A percentile compares a stretch with the other conserved stretches of the same genome.
Conservation (phyloP, 2,888 invertebrate genomes). For the Drosophila robusta region DNA sequence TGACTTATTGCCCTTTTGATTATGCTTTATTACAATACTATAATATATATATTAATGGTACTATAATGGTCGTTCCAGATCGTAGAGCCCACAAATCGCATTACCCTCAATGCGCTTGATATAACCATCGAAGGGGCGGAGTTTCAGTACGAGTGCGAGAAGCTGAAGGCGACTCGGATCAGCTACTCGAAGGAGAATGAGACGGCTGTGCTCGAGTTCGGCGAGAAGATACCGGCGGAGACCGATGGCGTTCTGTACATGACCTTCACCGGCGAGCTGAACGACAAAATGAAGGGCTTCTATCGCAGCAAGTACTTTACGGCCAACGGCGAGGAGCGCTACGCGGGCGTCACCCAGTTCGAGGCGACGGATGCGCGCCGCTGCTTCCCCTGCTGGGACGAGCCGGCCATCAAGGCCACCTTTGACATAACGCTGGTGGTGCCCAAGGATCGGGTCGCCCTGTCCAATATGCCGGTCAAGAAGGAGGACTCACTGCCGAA, state of each 20-base stretch:
- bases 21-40: too few relatives aligned
- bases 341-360: slow-evolving; percentile 96
- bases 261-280: slow-evolving; percentile 93
- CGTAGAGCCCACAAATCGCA: slow-evolving; percentile 87
- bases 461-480: slow-evolving; percentile 95
- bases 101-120: slow-evolving; percentile 92
- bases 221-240: slow-evolving; percentile 87
- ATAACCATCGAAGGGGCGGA: slow-evolving; percentile 89
- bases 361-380: slow-evolving; percentile 95
- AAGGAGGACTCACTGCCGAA: slow-evolving; percentile 85
- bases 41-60: too few relatives aligned
- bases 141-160: slow-evolving; percentile 86
- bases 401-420: slow-evolving; percentile 97
- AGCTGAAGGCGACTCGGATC: slow-evolving; percentile 73
- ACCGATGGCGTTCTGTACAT: slow-evolving; percentile 87
- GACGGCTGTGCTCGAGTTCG: slow-evolving; percentile 89
- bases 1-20: slow-evolving; percentile 49
- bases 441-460: slow-evolving; percentile 92
- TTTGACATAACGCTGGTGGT: slow-evolving; percentile 95
- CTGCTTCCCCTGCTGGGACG: slow-evolving; percentile 99
- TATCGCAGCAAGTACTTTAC: slow-evolving; percentile 95
- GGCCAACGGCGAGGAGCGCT: slow-evolving; percentile 90
- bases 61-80: slow-evolving; percentile 87
- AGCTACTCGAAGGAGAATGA: slow-evolving; percentile 87
- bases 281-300: slow-evolving; percentile 97